These are phyloP conservation scores for Enteromius thamalakanensis DNA, from an alignment of 2,797 vertebrate species.

Conservation along the genomic window DNA sequence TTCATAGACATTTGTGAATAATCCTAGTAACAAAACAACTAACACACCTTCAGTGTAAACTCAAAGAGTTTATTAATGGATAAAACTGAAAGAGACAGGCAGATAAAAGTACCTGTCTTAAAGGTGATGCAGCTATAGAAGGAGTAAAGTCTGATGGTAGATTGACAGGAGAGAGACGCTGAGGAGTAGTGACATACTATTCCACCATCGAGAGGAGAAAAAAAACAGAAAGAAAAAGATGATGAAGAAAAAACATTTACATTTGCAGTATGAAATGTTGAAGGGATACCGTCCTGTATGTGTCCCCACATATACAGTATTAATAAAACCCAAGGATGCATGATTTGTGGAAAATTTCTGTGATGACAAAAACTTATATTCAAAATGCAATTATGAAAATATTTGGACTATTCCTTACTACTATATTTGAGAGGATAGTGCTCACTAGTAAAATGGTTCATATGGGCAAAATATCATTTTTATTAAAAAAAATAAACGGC, in stretches of 20 bases:
- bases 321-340: background rate
- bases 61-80: background rate
- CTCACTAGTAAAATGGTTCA: background rate
- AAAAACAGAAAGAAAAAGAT: background rate
- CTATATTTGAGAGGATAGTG: background rate
- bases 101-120: conserved; percentile 74
- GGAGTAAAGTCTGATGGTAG: conserved; percentile 79
- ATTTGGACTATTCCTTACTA: background rate
- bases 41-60: conserved; percentile 2
- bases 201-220: conserved; percentile 60
- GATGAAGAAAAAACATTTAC: background rate
- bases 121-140: conserved; percentile 76
- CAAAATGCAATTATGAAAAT: background rate
- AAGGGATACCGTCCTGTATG: background rate
- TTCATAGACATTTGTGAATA: conserved; percentile 6
- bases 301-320: background rate
- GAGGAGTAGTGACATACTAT: conserved; percentile 64
- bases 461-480: background rate
- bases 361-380: background rate
- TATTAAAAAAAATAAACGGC: background rate
- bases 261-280: background rate
- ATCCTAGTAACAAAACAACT: background rate
- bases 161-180: conserved; percentile 74
- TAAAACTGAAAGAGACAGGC: background rate
- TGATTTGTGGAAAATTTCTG: background rate